Evolutionary conservation across 2,888 invertebrate species (phyloP).

Genomic region (Stenurella melanura): DNA sequence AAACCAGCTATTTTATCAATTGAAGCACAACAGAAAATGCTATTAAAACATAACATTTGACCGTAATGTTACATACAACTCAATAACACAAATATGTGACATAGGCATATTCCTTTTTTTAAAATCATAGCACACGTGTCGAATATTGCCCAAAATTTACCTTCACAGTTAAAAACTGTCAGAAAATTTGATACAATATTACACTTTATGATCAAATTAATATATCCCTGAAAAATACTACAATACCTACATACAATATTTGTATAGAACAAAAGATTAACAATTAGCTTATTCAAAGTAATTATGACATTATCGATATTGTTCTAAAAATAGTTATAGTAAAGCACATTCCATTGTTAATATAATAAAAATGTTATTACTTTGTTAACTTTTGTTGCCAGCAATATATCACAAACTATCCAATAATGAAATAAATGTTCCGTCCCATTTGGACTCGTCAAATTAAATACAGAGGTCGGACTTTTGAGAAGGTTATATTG

Average conservation of each 20-base stretch:
- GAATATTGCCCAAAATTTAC: no score
- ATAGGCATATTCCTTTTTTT: no score
- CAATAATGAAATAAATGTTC: slow-evolving; percentile 25
- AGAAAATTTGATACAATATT: not conserved
- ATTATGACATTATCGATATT: slow-evolving; percentile 8
- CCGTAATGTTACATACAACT: no score
- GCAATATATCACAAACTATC: slow-evolving; percentile 19
- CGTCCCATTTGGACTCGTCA: slow-evolving; percentile 10
- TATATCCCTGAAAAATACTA: slow-evolving; percentile 14
- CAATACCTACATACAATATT: not conserved
- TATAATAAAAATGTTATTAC: slow-evolving; percentile 33
- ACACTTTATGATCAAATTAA: not conserved
- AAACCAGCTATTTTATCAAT: no score
- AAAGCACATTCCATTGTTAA: slow-evolving; percentile 7
- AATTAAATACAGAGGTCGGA: slow-evolving; percentile 22
- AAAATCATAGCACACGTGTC: no score
- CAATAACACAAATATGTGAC: no score
- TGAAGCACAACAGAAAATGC: no score
- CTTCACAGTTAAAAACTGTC: not conserved
- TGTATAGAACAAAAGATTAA: not conserved
- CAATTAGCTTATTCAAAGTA: not conserved
- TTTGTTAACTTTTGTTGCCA: slow-evolving; percentile 26
- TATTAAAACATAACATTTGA: no score
- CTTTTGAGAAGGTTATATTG: slow-evolving; percentile 28
- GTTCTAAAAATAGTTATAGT: slow-evolving; percentile 4